Percentiles rank a stretch among this genome's conserved stretches.
Evolutionary conservation across 2,113 vertebrate species (phyloP).

Genomic region (Microtus ochrogaster): DNA sequence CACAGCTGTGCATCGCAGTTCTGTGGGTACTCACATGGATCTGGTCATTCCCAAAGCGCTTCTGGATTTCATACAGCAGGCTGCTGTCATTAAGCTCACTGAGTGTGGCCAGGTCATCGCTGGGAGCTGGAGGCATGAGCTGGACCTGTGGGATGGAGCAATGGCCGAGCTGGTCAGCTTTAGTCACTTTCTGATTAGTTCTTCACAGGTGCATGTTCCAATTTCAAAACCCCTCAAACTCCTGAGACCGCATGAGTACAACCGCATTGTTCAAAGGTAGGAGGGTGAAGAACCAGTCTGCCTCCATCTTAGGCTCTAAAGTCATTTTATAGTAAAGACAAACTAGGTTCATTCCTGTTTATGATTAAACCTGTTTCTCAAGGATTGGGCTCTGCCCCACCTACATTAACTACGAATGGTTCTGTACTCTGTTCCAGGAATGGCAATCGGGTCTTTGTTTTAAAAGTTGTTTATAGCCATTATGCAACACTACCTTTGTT

Average conservation of each 20-base stretch:
- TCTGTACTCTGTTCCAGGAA: neutral
- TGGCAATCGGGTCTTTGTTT: neutral
- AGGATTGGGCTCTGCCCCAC: neutral
- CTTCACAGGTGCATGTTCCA: neutral
- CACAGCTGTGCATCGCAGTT: accelerated
- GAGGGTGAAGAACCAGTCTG: neutral
- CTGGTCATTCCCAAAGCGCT: slow-evolving; percentile 96
- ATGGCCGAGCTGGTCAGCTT: slow-evolving; percentile 52
- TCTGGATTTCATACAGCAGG: slow-evolving; percentile 99
- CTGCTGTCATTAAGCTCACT: slow-evolving; percentile 96
- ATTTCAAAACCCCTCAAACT: neutral
- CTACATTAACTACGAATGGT: neutral
- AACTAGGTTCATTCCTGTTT: neutral
- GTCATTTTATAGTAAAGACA: neutral
- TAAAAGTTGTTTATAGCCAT: neutral
- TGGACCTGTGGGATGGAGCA: slow-evolving; percentile 88
- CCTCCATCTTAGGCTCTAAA: neutral
- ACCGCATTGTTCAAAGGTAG: neutral
- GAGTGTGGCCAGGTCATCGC: slow-evolving; percentile 95
- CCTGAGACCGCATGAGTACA: neutral
- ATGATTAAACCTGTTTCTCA: neutral
- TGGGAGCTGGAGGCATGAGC: slow-evolving; percentile 96
- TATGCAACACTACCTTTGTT: neutral
- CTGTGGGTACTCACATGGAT: slow-evolving; percentile 92
- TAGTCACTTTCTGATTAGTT: slow-evolving; percentile 20